phyloP scores from a whole-genome alignment of 2,888 invertebrate species.

The Hydriomena furcata region DNA sequence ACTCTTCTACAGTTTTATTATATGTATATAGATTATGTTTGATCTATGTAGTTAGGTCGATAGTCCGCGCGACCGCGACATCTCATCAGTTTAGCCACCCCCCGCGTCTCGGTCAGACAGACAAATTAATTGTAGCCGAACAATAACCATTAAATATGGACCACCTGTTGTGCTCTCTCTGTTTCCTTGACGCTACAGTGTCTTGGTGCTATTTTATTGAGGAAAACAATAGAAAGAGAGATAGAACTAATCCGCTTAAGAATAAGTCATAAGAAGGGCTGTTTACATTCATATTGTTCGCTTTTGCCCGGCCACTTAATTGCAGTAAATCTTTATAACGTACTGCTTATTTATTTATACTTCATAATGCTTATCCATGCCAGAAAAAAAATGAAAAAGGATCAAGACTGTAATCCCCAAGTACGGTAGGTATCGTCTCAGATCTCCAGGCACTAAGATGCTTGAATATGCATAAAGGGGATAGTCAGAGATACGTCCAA shows the following conservation, averaged over 20 bases:
- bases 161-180: slow-evolving; percentile 60
- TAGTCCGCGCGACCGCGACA: slow-evolving; percentile 16
- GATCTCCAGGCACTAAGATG: too few species aligned
- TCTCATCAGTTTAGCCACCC: slow-evolving; percentile 41
- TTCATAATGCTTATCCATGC: neutral
- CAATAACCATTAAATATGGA: slow-evolving; percentile 67
- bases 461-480: too few species aligned
- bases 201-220: slow-evolving; percentile 28
- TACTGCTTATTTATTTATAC: too few species aligned
- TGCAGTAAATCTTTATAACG: slow-evolving; percentile 13
- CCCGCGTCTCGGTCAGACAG: slow-evolving; percentile 47
- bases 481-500: too few species aligned
- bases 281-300: slow-evolving; percentile 18
- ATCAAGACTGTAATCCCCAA: too few species aligned
- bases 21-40: neutral
- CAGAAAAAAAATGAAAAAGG: neutral
- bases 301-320: slow-evolving; percentile 16
- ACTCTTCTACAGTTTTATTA: too few species aligned
- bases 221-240: slow-evolving; percentile 24
- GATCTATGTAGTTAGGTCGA: slow-evolving; percentile 5
- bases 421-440: too few species aligned
- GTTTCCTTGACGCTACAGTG: slow-evolving; percentile 30
- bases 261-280: slow-evolving; percentile 17
- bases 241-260: slow-evolving; percentile 25
- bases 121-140: slow-evolving; percentile 67